These are phyloP conservation scores for Euproctis similis DNA, from an alignment of 2,888 invertebrate genomes.

Conservation along the genomic window DNA sequence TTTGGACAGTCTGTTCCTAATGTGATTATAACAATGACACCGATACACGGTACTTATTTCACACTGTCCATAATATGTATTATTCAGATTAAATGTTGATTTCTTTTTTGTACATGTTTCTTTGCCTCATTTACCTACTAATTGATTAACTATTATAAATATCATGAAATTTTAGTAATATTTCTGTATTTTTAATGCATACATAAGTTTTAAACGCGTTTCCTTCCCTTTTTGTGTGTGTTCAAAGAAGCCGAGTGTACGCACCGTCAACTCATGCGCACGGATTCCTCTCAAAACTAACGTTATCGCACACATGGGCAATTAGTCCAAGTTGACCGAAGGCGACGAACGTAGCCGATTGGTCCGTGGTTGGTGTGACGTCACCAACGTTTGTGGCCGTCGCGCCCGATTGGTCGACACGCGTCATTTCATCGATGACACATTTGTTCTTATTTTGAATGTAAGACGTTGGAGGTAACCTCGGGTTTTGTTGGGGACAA, in stretches of 20 bases:
- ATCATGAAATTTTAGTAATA: too few relatives aligned
- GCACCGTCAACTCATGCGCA: slow-evolving; percentile 55
- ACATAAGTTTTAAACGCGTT: background rate
- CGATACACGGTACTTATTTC: too few relatives aligned
- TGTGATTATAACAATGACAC: background rate
- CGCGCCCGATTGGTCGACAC: slow-evolving; percentile 74
- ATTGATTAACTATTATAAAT: too few relatives aligned
- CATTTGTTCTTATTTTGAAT: slow-evolving; percentile 73
- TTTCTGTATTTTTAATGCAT: too few relatives aligned
- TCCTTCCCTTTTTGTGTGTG: background rate
- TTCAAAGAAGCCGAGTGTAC: slow-evolving; percentile 13
- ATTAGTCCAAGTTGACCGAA: slow-evolving; percentile 75
- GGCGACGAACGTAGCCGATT: slow-evolving; percentile 64
- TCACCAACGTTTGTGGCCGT: slow-evolving; percentile 71
- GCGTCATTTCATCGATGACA: slow-evolving; percentile 75
- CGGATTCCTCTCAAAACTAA: slow-evolving; percentile 62
- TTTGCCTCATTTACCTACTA: too few relatives aligned
- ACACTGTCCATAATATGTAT: too few relatives aligned
- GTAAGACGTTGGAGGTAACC: slow-evolving; percentile 57
- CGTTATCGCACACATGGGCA: slow-evolving; percentile 74
- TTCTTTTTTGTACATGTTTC: too few relatives aligned
- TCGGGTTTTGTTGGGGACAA: slow-evolving; percentile 53
- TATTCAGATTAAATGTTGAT: too few relatives aligned
- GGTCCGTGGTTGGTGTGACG: slow-evolving; percentile 63
- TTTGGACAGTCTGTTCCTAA: background rate